Evolutionary conservation across 1,140 invertebrate genomes (phyloP), one percentile per base, ranked within the genome.

Genomic region (Doryteuthis pealeii): DNA sequence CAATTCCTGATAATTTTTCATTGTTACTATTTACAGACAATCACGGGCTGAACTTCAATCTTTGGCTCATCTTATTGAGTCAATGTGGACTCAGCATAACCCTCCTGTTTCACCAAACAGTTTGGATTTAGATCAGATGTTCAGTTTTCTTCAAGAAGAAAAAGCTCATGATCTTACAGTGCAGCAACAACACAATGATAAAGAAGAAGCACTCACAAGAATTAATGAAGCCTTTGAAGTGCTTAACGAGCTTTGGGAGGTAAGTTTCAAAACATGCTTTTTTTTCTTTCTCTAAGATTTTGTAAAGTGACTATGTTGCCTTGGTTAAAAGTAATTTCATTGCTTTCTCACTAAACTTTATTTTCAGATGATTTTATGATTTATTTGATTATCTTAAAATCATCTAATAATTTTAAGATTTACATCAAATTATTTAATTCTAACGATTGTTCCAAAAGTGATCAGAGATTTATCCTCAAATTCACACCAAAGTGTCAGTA

Each of bases 91-190:
- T 2, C 92, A 91, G 54, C 80, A 82, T 74, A 78, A 84, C 49
- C 79, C 90, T 58, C 86, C 89, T 45, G 86, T 87, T 14, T 89
- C 90, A 8, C 83, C 88, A 26, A 91, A 94, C 74, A 93, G 94
- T 0, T 93, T 97, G 0, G 95, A 97, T 85, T 89, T 98, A 70
- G 96, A 98, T 86, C 95, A 96, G 88, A 90, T 98, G 80, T 98
- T 97, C 88, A 94, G 94, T 68, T 98, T 98, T 85, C 89, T 98
- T 12, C 94, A 94, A 22, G 93, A 94, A 80, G 91, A 86, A 58
- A 80, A 78, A 22, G 67, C 31, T 18, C 78, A 81, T 32, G 76
- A 78, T 8, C 35, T 40, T 40, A 40, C 35, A 40, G 35, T 40
- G 10, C 67, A 58, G 40, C 35, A 22, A 33, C 73, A 65, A 30